phyloP scores from a whole-genome alignment of 1,140 invertebrate species.

The Heliconius himera region DNA sequence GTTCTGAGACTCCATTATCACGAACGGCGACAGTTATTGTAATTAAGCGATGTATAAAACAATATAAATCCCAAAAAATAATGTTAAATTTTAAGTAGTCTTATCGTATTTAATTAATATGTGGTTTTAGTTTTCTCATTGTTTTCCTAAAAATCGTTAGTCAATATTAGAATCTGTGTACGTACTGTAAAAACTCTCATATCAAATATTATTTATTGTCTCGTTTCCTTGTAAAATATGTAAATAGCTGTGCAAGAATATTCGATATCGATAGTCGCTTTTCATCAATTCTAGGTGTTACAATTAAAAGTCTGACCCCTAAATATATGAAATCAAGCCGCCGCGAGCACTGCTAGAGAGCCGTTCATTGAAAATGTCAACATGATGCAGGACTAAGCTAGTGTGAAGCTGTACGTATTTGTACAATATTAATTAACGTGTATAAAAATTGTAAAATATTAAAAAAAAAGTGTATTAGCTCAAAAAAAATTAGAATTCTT shows the following conservation, averaged over 20 bases:
- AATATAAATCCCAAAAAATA: conserved; percentile 27
- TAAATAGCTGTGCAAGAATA: conserved; percentile 72
- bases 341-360: not conserved
- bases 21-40: not conserved
- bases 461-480: conserved; percentile 4
- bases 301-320: conserved; percentile 13
- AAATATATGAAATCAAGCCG: not conserved
- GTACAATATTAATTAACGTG: not conserved
- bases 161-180: conserved; percentile 32
- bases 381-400: not conserved
- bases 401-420: not conserved
- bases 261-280: conserved; percentile 22
- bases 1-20: not conserved
- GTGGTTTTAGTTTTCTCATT: conserved; percentile 23
- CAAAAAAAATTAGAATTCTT: not conserved
- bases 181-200: conserved; percentile 64
- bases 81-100: conserved; percentile 24
- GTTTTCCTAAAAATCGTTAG: conserved; percentile 6
- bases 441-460: conserved; percentile 12
- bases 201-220: conserved; percentile 72
- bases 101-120: conserved; percentile 15
- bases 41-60: conserved; percentile 20
- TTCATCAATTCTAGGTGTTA: conserved; percentile 15
- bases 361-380: not conserved
- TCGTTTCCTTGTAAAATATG: conserved; percentile 77